Conservation (phyloP, 2,113 vertebrate species). For the Panthera uncia region DNA sequence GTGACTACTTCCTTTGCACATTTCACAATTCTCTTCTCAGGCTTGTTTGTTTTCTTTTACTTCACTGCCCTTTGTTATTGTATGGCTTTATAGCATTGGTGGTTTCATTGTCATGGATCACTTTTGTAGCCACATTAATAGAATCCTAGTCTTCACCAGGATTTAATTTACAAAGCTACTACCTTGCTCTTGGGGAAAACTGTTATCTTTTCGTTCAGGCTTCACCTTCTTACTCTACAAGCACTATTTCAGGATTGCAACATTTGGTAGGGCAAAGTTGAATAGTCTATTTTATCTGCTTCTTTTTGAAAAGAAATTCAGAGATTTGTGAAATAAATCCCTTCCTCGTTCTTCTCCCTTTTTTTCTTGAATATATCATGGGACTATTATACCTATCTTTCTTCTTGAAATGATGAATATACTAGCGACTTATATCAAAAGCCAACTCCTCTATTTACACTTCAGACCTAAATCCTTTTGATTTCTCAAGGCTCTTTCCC, state of each 20-base stretch:
- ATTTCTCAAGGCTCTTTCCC: not conserved
- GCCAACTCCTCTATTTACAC: not conserved
- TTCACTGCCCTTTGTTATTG: not conserved
- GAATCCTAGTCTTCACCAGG: not conserved
- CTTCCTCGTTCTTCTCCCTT: not conserved
- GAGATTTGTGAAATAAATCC: not conserved
- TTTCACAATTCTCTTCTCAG: not conserved
- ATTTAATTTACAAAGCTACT: not conserved
- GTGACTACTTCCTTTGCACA: not conserved
- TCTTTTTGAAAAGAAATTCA: not conserved
- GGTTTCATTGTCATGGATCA: not conserved
- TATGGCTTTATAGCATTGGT: not conserved
- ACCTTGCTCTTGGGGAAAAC: not conserved
- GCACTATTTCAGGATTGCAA: not conserved
- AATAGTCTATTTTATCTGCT: not conserved
- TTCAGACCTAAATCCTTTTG: not conserved
- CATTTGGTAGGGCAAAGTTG: not conserved
- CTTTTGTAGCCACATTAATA: not conserved
- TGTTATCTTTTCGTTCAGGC: not conserved
- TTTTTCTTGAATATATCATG: not conserved
- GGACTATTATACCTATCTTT: not conserved
- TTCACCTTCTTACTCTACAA: not conserved
- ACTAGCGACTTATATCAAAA: not conserved
- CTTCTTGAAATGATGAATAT: not conserved
- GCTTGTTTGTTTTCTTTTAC: not conserved